Percentiles rank a stretch among this genome's conserved stretches.
These are phyloP conservation scores for Oryzias melastigma DNA, from an alignment of 2,113 vertebrate species.

Conservation along the genomic window DNA sequence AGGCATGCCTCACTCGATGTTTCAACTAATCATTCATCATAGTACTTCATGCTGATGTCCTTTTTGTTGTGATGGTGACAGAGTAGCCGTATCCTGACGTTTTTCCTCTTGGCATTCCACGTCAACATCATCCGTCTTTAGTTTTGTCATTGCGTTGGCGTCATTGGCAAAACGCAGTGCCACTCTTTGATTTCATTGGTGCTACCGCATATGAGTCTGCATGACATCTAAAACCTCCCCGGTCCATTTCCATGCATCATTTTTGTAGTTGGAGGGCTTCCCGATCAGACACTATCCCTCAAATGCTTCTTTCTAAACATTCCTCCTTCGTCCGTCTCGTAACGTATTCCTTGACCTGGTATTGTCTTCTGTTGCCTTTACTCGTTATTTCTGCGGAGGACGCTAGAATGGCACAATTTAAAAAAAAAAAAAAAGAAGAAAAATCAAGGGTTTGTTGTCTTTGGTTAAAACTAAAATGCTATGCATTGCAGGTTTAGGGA, in stretches of 20 bases:
- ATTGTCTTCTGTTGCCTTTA: conserved; percentile 33
- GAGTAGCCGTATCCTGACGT: conserved; percentile 14
- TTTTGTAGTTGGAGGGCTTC: conserved; percentile 1
- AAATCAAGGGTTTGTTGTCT: conserved; percentile 47
- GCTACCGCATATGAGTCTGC: conserved; percentile 44
- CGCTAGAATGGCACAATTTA: conserved; percentile 76
- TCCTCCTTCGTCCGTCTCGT: conserved; percentile 38
- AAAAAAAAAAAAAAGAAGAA: not conserved
- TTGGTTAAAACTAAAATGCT: conserved; percentile 67
- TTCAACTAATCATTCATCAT: conserved; percentile 45
- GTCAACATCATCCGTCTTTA: conserved; percentile 18
- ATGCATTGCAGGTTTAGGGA: conserved; percentile 77
- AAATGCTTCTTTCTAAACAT: conserved; percentile 36
- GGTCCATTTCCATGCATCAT: conserved; percentile 14
- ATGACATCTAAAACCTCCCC: conserved; percentile 2
- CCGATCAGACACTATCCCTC: not conserved
- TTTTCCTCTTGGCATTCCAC: conserved; percentile 40
- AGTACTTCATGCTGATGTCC: conserved; percentile 9
- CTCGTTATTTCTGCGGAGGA: conserved; percentile 68
- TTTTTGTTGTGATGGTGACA: conserved; percentile 12
- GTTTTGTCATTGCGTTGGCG: conserved; percentile 26
- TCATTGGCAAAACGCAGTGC: conserved; percentile 30
- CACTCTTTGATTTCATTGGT: conserved; percentile 50
- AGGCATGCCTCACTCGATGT: conserved; percentile 37
- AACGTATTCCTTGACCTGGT: conserved; percentile 16